Percentiles rank a stretch among this genome's conserved stretches.
These are phyloP conservation scores for Neuroscelio doddi DNA, from an alignment of 2,888 invertebrate genomes.

Conservation along the genomic window DNA sequence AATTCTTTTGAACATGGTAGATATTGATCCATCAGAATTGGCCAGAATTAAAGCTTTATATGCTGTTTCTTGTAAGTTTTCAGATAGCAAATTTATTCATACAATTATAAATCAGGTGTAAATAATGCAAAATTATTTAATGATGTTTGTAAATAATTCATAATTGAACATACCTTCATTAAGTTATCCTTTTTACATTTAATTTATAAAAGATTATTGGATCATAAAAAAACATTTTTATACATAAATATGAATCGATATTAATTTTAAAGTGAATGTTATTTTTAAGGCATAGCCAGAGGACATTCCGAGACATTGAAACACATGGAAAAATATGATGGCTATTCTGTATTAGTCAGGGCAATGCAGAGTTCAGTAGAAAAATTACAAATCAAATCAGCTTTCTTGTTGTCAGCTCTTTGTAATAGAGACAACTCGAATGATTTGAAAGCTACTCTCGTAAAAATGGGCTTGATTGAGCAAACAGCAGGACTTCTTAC, in stretches of 20 bases:
- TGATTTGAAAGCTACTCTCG: conserved; percentile 57
- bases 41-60: conserved; percentile 82
- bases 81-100: conserved; percentile 1
- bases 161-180: too few species aligned
- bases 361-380: conserved; percentile 76
- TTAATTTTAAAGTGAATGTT: background rate
- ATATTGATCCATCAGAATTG: conserved; percentile 74
- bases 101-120: too few species aligned
- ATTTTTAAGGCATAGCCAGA: conserved; percentile 77
- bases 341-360: conserved; percentile 78
- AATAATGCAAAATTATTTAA: background rate
- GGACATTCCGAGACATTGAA: conserved; percentile 77
- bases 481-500: conserved; percentile 61
- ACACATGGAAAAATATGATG: conserved; percentile 78
- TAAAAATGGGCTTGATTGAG: conserved; percentile 69
- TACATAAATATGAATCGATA: background rate
- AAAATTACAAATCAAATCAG: conserved; percentile 80
- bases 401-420: conserved; percentile 80
- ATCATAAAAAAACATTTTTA: background rate
- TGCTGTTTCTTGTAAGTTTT: conserved; percentile 83
- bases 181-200: too few species aligned
- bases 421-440: conserved; percentile 68
- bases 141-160: too few species aligned
- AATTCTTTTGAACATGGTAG: conserved; percentile 76
- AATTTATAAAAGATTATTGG: too few species aligned